Evolutionary conservation across 2,797 vertebrate species (phyloP).

Genomic region (Lutjanus argentimaculatus): DNA sequence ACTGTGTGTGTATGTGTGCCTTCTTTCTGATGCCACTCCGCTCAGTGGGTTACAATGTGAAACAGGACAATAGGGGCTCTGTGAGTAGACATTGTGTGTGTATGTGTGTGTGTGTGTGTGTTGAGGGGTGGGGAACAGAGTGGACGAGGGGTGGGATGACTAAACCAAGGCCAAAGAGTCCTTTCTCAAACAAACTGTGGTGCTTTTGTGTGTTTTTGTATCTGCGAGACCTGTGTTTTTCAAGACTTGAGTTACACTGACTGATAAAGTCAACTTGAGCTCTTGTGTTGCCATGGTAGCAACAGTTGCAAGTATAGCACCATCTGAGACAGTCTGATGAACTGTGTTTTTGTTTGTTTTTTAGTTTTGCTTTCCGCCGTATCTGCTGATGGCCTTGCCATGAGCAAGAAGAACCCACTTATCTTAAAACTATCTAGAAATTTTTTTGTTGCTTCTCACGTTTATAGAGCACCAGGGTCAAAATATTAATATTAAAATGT

Average conservation of each 20-base stretch:
- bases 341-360: background rate
- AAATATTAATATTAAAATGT: background rate
- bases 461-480: background rate
- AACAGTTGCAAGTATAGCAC: conserved; percentile 6
- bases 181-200: conserved; percentile 67
- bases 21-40: conserved; percentile 44
- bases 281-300: conserved; percentile 52
- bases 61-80: conserved; percentile 78
- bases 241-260: conserved; percentile 52
- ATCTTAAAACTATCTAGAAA: background rate
- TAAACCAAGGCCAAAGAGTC: conserved; percentile 63
- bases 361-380: background rate
- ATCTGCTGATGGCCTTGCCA: background rate
- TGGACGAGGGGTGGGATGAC: conserved; percentile 54
- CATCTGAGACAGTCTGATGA: conserved; percentile 15
- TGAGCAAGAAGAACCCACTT: background rate
- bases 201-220: conserved; percentile 48
- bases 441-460: background rate
- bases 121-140: conserved; percentile 41
- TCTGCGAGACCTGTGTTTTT: conserved; percentile 41
- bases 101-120: conserved; percentile 53
- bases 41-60: conserved; percentile 66
- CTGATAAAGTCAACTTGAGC: conserved; percentile 56
- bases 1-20: conserved; percentile 48
- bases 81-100: conserved; percentile 62